Evolutionary conservation across 2,888 invertebrate genomes (phyloP).

Genomic region (Psylliodes chrysocephalus): DNA sequence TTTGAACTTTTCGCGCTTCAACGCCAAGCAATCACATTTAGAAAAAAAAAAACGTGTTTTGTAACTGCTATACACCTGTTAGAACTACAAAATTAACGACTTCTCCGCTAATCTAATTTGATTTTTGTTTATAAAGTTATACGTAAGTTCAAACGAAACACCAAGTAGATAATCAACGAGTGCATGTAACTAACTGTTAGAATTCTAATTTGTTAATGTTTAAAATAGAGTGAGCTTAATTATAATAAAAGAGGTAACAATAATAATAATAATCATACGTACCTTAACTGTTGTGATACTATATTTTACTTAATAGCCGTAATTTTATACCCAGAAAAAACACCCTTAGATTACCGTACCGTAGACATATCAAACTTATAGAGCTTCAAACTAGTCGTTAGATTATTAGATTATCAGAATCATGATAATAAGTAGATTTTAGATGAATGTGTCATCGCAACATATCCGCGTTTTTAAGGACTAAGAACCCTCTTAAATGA

Average conservation of each 20-base stretch:
- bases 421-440: conserved; percentile 49
- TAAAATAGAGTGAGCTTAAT: conserved; percentile 41
- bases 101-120: neutral
- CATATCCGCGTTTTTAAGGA: conserved; percentile 31
- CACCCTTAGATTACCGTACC: conserved; percentile 31
- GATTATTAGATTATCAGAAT: conserved; percentile 36
- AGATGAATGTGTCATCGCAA: conserved; percentile 37
- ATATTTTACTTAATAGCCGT: conserved; percentile 42
- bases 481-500: conserved; percentile 38
- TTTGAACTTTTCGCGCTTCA: conserved; percentile 29
- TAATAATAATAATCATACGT: conserved; percentile 45
- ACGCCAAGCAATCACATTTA: neutral
- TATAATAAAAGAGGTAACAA: conserved; percentile 27
- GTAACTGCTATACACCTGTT: conserved; percentile 33
- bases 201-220: conserved; percentile 10
- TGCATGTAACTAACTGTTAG: conserved; percentile 21
- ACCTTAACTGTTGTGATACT: conserved; percentile 54
- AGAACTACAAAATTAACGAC: conserved; percentile 17
- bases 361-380: conserved; percentile 50
- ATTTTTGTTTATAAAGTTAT: neutral
- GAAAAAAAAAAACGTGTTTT: conserved; percentile 24
- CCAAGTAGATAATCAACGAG: conserved; percentile 31
- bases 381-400: conserved; percentile 42
- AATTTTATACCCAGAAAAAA: conserved; percentile 35
- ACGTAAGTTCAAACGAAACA: conserved; percentile 11